Base-by-base conservation (phyloP, 1,140 invertebrate species). In the Micrasema longulum region DNA sequence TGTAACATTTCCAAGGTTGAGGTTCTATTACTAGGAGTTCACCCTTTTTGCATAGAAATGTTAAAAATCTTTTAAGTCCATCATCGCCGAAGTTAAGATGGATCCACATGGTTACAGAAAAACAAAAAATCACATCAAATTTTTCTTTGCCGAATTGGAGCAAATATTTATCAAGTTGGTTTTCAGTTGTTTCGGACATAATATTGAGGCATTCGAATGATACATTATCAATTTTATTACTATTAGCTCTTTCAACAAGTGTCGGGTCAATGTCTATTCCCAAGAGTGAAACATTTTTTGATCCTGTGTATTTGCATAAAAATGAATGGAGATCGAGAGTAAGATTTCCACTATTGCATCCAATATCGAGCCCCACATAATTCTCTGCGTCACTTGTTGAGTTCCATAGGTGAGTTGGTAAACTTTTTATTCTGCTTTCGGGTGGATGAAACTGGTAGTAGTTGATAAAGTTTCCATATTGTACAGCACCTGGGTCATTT, bases 81-180 rank as follows among this genome's bases (percentile, higher is more conserved):
- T 82, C 79, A 85, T 95, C 93, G 11, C 93, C 92, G 81, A 91
- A 83, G 80, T 95, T 95, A 22, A 95, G 77, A 80, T 95, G 93
- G 74, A 95, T 92, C 93, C 93, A 95, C 92, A 95, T 94, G 12
- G 92, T 93, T 11, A 94, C 87, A 14, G 93, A 94, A 80, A 95
- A 94, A 78, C 91, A 93, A 79, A 92, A 93, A 23, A 88, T 84
- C 12, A 89, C 84, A 81, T 93, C 89, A 82, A 95, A 95, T 70
- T 82, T 83, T 1, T 76, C 55, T 64, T 82, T 85, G 1, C 82
- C 74, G 67, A 83, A 66, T 0, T 70, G 71, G 7, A 77, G 55
- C 57, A 91, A 77, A 79, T 87, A 89, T 0, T 78, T 52, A 3
- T 80, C 70, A 5, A 91, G 76, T 9, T 77, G 26, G 4, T 80